Conservation (phyloP, 2,888 invertebrate species). For the Meteorus cinctellus region DNA sequence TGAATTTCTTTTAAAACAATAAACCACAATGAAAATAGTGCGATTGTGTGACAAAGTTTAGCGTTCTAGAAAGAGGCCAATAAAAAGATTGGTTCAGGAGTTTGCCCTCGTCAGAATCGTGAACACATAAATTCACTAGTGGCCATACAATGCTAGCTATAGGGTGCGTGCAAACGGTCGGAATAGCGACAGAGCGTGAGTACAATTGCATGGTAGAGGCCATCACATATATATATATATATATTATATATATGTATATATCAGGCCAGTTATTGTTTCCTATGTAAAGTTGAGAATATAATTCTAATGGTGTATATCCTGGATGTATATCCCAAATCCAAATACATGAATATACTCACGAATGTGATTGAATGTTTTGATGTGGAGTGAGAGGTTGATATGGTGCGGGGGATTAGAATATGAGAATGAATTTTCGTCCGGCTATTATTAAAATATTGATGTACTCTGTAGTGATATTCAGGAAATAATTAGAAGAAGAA, state of each 20-base stretch:
- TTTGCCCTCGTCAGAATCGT: conserved; percentile 36
- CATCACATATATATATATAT: too few relatives aligned
- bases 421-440: background rate
- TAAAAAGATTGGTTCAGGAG: conserved; percentile 24
- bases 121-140: conserved; percentile 50
- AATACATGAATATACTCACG: conserved; percentile 19
- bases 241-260: background rate
- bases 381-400: background rate
- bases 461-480: background rate
- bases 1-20: background rate
- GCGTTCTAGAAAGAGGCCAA: background rate
- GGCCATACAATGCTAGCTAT: conserved; percentile 60
- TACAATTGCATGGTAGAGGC: conserved; percentile 27
- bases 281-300: conserved; percentile 33
- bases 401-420: background rate
- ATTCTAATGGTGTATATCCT: conserved; percentile 36
- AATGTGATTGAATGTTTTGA: background rate
- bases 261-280: conserved; percentile 67
- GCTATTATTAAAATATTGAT: background rate
- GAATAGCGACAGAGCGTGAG: conserved; percentile 50
- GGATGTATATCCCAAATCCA: conserved; percentile 23
- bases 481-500: background rate
- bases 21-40: background rate
- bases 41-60: background rate
- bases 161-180: conserved; percentile 61